Evolutionary conservation across 2,888 invertebrate species (phyloP), one percentile per base, ranked within the genome.

Genomic region (Hirtodrosophila confusa): DNA sequence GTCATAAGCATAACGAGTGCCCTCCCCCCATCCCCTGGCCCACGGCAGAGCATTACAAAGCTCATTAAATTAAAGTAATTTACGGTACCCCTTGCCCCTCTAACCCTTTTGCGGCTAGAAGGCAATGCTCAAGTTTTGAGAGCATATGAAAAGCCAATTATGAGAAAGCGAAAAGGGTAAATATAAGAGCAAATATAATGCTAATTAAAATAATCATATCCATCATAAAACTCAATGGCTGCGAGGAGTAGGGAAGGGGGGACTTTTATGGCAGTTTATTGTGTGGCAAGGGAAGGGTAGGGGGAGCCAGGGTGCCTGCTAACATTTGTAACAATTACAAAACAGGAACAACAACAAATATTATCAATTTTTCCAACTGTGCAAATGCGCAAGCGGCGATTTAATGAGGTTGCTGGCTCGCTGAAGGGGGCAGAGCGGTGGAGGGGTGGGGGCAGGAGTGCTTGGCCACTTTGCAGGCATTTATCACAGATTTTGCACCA

Each of bases 161-260:
- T 73, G 88, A 66, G 69, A 41, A 51, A 33, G 31, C 64, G 51
- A 54, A 83, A 87, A 63, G 80, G 80, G 84, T 88, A 83, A 83
- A 73, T 69, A 69, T 45, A 36, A 54, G 61, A 79, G 88, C 70
- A 80, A 88, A 83, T 84, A 88, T 86, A 88, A 84, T 88, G 88
- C 88, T 88, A 88, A 84, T 84, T 84, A 84, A 84, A 84, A 84
- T 84, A 84, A 84, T 84, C 86, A 88, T 84, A 88, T 84, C 86
- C 86, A 86, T 84, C 84, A 84, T 84, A 80, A 80, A 88, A 56
- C 63, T 53, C 49, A 47, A 33, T 24, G 56, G n/a, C 12, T 10
- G 10, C 7, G 31, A 11, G 39, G 31, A 6, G 56, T 9, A 10
- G 17, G 6, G 11, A 37, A 39, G 10, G 2, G 36, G 6, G 43